Percentiles rank a stretch among this genome's conserved stretches.
Conservation (phyloP, 2,888 invertebrate species). For the Drosophila neotestacea region DNA sequence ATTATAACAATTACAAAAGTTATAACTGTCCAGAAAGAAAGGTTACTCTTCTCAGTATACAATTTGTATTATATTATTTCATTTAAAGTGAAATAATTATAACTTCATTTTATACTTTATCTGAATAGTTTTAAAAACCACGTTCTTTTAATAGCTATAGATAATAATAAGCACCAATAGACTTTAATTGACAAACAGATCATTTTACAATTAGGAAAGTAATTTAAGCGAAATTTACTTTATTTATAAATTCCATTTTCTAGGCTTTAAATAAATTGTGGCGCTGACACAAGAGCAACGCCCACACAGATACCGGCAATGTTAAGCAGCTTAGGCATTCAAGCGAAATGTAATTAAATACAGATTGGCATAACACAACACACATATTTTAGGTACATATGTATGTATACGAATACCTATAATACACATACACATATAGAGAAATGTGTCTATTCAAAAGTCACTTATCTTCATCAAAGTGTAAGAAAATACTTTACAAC, state of each 20-base stretch:
- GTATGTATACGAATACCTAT: neutral
- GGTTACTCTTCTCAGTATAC: too few species aligned
- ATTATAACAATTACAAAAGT: neutral
- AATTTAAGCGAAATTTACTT: neutral
- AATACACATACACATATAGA: neutral
- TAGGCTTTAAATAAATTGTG: constrained; percentile 16
- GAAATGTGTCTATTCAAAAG: constrained; percentile 6
- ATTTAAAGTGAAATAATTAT: too few species aligned
- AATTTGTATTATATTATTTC: too few species aligned
- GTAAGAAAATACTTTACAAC: constrained; percentile 1
- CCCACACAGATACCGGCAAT: constrained; percentile 43
- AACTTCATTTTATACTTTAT: too few species aligned
- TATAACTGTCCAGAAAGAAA: too few species aligned
- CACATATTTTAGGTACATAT: constrained; percentile 1
- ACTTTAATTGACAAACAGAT: neutral
- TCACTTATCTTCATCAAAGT: constrained; percentile 6
- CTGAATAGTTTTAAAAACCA: too few species aligned
- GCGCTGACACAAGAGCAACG: constrained; percentile 28
- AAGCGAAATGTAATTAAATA: constrained; percentile 54
- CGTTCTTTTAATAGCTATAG: too few species aligned
- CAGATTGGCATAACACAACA: constrained; percentile 29
- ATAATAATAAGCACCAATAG: too few species aligned
- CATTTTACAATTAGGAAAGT: constrained; percentile 2
- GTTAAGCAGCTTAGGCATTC: constrained; percentile 43
- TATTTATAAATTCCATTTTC: constrained; percentile 9